Evolutionary conservation across 2,888 invertebrate genomes (phyloP), one percentile per base, ranked within the genome.

Genomic region (Sceliomorpha sp.): DNA sequence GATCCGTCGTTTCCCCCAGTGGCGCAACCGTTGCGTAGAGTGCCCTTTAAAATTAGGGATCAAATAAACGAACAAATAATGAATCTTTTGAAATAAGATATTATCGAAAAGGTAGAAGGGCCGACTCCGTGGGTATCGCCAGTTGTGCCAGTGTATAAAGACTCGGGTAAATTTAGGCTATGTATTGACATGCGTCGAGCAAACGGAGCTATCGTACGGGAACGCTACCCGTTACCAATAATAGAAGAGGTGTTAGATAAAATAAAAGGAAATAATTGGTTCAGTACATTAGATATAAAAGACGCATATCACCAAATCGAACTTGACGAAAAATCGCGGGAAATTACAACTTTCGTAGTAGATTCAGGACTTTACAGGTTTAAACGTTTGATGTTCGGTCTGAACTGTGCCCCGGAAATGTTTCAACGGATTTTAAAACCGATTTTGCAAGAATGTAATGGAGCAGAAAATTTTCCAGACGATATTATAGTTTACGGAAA

Each of bases 391-490:
- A 84, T 85, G 81, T 88, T 87, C 60, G 87, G 86, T 0, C 81
- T 89, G 5, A 77, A 75, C 1, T 86, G 86, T 42, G 89, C 89
- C 2, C 84, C 87, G 0, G 89, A 89, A 74, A 73, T 87, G 0
- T 89, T 87, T 64, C 87, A 89, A 73, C 8, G 42, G 8, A 10
- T 42, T 9, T n/a, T n/a, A n/a, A n/a, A n/a, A n/a, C n/a, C n/a
- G n/a, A n/a, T n/a, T n/a, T n/a, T n/a, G n/a, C n/a, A n/a, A n/a
- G n/a, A n/a, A n/a, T n/a, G n/a, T n/a, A n/a, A n/a, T n/a, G 40
- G 45, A 8, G 32, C 44, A 6, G 13, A 48, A 6, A 64, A 64
- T 36, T 55, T 44, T 9, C 24, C 48, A 7, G 88, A 87, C 72
- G 86, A 88, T 68, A 87, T 89, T 12, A 32, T 88, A 0, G 70